Evolutionary conservation across 2,113 vertebrate genomes (phyloP).

Genomic region (Pleuronectes platessa): DNA sequence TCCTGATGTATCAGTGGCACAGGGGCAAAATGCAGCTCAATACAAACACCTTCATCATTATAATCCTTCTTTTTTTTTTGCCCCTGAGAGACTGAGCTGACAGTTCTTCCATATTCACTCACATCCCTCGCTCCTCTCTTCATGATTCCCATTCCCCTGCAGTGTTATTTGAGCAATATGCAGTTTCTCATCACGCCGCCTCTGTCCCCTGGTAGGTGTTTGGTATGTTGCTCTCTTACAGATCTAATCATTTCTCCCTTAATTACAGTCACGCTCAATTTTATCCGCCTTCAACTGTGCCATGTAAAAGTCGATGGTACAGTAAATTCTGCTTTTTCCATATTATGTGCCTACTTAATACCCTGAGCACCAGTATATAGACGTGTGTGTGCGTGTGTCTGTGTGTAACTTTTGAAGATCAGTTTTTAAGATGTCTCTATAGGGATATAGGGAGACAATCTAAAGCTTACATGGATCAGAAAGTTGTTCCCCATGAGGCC

Average conservation of each 20-base stretch:
- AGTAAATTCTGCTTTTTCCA: neutral
- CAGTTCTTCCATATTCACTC: constrained; percentile 12
- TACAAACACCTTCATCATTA: constrained; percentile 20
- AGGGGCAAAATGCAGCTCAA: constrained; percentile 36
- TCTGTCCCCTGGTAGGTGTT: neutral
- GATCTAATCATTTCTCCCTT: constrained; percentile 3
- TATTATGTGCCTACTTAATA: neutral
- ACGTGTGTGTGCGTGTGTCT: no score
- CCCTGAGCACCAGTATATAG: no score
- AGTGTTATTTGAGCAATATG: neutral
- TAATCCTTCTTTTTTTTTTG: constrained; percentile 3
- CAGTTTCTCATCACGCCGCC: neutral
- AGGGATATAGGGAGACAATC: no score
- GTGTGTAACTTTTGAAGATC: no score
- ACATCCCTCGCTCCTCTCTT: constrained; percentile 11
- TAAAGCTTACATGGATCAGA: no score
- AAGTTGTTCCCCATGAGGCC: no score
- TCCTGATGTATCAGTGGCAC: constrained; percentile 30
- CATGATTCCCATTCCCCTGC: neutral
- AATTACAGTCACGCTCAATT: constrained; percentile 6
- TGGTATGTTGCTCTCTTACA: neutral
- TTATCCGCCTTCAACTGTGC: neutral
- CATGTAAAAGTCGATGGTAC: neutral
- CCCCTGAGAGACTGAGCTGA: constrained; percentile 5
- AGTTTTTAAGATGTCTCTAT: no score